Base-by-base conservation (phyloP, 1,140 invertebrate species). In the Caerostris extrusa region DNA sequence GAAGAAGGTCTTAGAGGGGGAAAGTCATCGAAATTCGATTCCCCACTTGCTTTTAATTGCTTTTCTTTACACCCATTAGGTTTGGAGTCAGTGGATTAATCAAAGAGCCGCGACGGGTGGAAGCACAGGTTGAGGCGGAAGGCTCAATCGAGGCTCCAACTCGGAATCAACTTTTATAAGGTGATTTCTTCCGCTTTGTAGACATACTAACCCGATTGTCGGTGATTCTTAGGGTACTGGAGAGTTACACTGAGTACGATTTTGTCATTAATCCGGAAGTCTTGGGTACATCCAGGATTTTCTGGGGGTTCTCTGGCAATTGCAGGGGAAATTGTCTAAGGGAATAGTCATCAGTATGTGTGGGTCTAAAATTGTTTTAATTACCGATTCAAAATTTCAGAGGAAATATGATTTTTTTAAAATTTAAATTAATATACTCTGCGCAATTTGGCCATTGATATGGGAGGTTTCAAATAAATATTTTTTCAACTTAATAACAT, bases 1-100 rank as follows among this genome's bases (percentile, higher is more conserved):
- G 64, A 83, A 53, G 71, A 50, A 60, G 14, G 10, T 60, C 61
- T 57, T 14, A 10, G 87, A 81, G 60, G 81, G 58, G 86, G 71
- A 55, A 85, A 88, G 85, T 64, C 92, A 93, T 93, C 92, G 92
- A 93, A 93, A 77, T 93, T 93, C 92, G 92, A 93, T 93, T 87
- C 92, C 86, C 85, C 92, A 88, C 92, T 93, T 93, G 92, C 92
- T 93, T 93, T 93, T 93, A 93, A 93, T 93, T 93, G 92, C 92
- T 89, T 93, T 93, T 89, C 92, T 89, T 93, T 93, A 88, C 92
- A 93, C 85, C 92, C 92, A 93, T 93, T 93, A 93, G 92, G 85
- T 88, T 82, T 61, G 92, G 86, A 93, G 92, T 64, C 92, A 19
- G 67, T 58, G 92, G 92, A 93, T 93, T 93, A 88, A 93, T 93